These are phyloP conservation scores for Drosophila lini DNA, from an alignment of 1,140 invertebrate species.

Conservation along the genomic window DNA sequence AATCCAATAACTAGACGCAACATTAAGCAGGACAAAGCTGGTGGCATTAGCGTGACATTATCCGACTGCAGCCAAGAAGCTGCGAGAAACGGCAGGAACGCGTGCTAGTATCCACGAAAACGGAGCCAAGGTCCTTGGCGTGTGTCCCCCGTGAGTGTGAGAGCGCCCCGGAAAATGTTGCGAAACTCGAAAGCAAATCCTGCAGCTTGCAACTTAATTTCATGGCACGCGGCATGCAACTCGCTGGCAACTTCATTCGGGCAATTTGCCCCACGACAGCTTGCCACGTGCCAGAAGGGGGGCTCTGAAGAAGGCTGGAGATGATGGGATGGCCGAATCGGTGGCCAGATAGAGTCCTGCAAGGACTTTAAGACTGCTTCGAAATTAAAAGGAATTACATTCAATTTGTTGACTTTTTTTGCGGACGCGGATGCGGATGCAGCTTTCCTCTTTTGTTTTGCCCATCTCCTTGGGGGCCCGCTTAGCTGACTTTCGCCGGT, in stretches of 20 bases:
- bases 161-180: conserved; percentile 63
- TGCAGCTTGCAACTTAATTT: conserved; percentile 80
- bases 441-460: conserved; percentile 35
- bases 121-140: conserved; percentile 55
- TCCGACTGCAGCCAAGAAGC: conserved; percentile 66
- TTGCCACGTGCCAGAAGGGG: conserved; percentile 55
- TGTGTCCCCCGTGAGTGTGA: conserved; percentile 34
- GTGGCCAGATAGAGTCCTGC: conserved; percentile 44
- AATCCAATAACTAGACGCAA: conserved; percentile 60
- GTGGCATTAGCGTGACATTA: conserved; percentile 76
- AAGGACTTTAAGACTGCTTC: conserved; percentile 55
- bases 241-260: conserved; percentile 74
- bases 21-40: conserved; percentile 78
- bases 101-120: conserved; percentile 66
- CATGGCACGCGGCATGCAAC: conserved; percentile 61
- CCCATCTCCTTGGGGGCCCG: conserved; percentile 17
- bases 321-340: conserved; percentile 20
- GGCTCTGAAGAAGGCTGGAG: background rate
- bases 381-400: conserved; percentile 78
- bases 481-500: conserved; percentile 57
- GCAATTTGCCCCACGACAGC: conserved; percentile 73
- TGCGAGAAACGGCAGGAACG: conserved; percentile 64
- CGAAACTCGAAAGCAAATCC: conserved; percentile 79
- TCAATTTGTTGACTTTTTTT: conserved; percentile 76
- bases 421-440: conserved; percentile 23